These are phyloP conservation scores for Mohoua ochrocephala DNA, from an alignment of 2,113 vertebrate genomes.

Conservation along the genomic window DNA sequence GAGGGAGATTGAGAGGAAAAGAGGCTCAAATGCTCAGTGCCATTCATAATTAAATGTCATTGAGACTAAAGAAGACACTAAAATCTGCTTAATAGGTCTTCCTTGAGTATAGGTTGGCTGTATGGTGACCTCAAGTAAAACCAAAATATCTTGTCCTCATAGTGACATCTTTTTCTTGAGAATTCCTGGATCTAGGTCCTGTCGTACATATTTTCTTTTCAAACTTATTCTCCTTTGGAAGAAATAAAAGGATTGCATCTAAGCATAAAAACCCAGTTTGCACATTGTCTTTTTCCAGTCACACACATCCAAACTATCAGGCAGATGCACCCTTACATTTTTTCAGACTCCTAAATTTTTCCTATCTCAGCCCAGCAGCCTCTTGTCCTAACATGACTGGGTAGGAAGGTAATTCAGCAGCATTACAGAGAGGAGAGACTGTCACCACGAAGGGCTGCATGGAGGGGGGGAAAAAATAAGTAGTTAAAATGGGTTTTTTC, in stretches of 20 bases:
- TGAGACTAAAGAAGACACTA: neutral
- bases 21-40: neutral
- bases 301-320: neutral
- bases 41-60: neutral
- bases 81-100: neutral
- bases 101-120: neutral
- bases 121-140: neutral
- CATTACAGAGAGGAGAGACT: neutral
- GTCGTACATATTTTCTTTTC: neutral
- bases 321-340: neutral
- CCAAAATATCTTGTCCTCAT: neutral
- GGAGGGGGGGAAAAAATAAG: fast-evolving
- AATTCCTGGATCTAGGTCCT: neutral
- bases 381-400: neutral
- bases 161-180: neutral
- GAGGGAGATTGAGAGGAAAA: neutral
- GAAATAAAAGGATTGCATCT: neutral
- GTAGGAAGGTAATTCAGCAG: neutral
- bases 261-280: neutral
- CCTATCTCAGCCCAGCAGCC: neutral
- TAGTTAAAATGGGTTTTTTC: neutral
- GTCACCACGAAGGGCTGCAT: neutral
- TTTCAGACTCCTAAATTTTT: neutral
- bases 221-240: neutral
- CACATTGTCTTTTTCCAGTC: neutral